A percentile compares a stretch with the other conserved stretches of the same genome.
phyloP scores from a whole-genome alignment of 2,888 invertebrate species.

The Pollenia griseotomentosa region DNA sequence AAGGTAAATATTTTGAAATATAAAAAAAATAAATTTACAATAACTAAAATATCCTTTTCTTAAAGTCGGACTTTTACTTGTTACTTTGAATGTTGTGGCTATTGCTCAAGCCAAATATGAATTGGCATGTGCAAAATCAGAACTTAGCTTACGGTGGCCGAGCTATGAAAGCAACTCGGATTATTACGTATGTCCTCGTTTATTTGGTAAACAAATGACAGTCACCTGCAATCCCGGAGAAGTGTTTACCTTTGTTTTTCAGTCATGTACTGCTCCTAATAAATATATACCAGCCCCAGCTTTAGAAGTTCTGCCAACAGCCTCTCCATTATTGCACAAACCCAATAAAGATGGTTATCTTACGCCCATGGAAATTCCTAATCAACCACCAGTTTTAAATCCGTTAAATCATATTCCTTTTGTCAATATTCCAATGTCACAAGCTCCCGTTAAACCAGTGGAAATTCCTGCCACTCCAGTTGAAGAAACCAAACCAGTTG shows the following conservation, averaged over 20 bases:
- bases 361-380: conserved; percentile 31
- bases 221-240: conserved; percentile 80
- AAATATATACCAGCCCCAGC: conserved; percentile 80
- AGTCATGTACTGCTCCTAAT: conserved; percentile 79
- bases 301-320: conserved; percentile 78
- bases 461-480: conserved; percentile 7
- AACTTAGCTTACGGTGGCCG: conserved; percentile 82
- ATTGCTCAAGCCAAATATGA: conserved; percentile 78
- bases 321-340: conserved; percentile 69
- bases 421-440: not conserved
- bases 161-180: conserved; percentile 80
- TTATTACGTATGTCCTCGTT: conserved; percentile 79
- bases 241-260: conserved; percentile 81
- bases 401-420: conserved; percentile 1
- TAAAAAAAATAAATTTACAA: conserved; percentile 3
- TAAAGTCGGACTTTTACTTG: conserved; percentile 78
- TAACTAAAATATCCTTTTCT: conserved; percentile 36
- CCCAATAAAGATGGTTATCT: conserved; percentile 34
- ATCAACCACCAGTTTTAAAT: conserved; percentile 43
- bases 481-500: conserved; percentile 10
- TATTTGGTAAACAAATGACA: conserved; percentile 76
- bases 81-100: conserved; percentile 76
- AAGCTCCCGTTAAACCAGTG: not conserved
- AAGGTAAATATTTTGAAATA: conserved; percentile 76
- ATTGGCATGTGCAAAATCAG: conserved; percentile 79